These are phyloP conservation scores for Anoura caudifer DNA, from an alignment of 2,113 vertebrate genomes.

Conservation along the genomic window DNA sequence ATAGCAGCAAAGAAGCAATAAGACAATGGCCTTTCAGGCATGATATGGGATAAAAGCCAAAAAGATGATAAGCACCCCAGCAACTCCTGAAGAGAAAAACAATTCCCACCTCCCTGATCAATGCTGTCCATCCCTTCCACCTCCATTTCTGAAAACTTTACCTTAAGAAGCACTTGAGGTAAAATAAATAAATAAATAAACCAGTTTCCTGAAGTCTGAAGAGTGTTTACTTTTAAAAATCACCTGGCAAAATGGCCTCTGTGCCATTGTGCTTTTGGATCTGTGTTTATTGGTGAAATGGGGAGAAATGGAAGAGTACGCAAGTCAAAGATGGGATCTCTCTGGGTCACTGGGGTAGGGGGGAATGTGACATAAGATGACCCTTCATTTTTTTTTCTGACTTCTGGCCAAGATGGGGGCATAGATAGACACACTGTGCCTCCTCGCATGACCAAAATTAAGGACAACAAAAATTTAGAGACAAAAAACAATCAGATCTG, in stretches of 20 bases:
- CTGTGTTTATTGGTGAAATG: not conserved
- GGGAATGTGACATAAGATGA: not conserved
- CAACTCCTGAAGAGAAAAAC: not conserved
- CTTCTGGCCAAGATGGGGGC: no score
- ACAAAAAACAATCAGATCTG: no score
- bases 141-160: not conserved
- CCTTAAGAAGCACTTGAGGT: not conserved
- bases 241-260: not conserved
- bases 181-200: not conserved
- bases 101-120: not conserved
- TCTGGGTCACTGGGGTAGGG: not conserved
- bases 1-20: not conserved
- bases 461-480: no score
- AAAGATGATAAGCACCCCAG: not conserved
- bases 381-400: no score
- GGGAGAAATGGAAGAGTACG: not conserved
- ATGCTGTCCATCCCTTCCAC: not conserved
- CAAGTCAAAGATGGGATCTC: not conserved
- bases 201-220: conserved; percentile 13
- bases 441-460: no score
- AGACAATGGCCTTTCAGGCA: not conserved
- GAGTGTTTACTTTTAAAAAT: conserved; percentile 27
- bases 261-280: not conserved
- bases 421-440: no score
- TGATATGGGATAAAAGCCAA: not conserved